phyloP scores from a whole-genome alignment of 2,888 invertebrate species.

The Gryllus longicercus region DNA sequence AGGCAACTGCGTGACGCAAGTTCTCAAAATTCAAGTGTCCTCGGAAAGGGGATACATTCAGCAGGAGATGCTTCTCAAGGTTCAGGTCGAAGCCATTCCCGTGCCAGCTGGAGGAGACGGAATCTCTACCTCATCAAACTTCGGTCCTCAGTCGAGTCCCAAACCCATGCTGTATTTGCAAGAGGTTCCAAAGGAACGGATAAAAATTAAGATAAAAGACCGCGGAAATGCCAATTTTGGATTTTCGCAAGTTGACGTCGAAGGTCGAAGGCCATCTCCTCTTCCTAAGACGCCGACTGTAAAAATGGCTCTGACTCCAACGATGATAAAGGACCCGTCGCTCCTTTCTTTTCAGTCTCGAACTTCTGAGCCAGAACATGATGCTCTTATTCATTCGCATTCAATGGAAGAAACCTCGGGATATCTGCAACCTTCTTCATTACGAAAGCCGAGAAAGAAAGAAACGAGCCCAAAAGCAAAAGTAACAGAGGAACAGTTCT shows the following conservation, averaged over 20 bases:
- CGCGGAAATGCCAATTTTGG: background rate
- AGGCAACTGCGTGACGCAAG: background rate
- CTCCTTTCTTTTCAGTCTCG: too few relatives aligned
- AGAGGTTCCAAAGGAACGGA: background rate
- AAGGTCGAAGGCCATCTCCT: background rate
- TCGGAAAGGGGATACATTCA: background rate
- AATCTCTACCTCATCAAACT: background rate
- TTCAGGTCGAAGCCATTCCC: background rate
- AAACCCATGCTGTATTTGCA: background rate
- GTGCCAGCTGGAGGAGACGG: background rate
- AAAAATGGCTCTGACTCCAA: too few relatives aligned
- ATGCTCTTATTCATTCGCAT: too few relatives aligned
- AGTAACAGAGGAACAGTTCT: too few relatives aligned
- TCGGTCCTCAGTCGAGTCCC: background rate
- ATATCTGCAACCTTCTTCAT: too few relatives aligned
- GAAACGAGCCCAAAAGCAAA: too few relatives aligned
- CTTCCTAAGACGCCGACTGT: background rate
- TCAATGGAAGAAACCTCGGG: too few relatives aligned
- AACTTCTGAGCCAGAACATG: too few relatives aligned
- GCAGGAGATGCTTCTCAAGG: background rate
- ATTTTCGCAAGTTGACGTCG: background rate
- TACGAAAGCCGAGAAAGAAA: too few relatives aligned
- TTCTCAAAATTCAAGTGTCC: background rate
- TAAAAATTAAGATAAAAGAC: background rate
- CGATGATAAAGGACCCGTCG: too few relatives aligned